Evolutionary conservation across 2,113 vertebrate species (phyloP).

Genomic region (Eclectus roratus): DNA sequence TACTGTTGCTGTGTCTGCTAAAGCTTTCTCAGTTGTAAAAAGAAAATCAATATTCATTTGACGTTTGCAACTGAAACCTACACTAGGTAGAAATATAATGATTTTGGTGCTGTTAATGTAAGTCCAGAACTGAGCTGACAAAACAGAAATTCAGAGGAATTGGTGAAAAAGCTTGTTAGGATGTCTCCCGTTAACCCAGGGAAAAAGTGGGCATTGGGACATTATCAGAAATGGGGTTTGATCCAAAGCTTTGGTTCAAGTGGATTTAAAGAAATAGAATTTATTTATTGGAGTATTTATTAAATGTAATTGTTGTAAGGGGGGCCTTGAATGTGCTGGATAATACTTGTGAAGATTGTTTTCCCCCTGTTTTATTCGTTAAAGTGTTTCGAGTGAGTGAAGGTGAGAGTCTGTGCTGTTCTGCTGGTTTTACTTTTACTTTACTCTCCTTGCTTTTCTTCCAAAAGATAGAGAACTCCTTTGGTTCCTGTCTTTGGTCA

Average conservation of each 20-base stretch:
- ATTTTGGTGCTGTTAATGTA: constrained; percentile 30
- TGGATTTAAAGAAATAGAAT: neutral
- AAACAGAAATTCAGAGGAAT: neutral
- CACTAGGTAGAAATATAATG: neutral
- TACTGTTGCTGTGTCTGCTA: neutral
- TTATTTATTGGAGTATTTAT: neutral
- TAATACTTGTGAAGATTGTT: neutral
- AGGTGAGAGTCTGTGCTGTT: neutral
- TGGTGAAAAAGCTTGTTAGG: neutral
- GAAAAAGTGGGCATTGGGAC: neutral
- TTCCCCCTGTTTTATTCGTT: neutral
- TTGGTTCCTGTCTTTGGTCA: neutral
- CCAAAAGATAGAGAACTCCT: neutral
- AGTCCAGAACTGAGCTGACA: neutral
- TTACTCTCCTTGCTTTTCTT: neutral
- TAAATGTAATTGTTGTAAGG: neutral
- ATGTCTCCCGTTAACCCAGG: neutral
- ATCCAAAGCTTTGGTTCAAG: neutral
- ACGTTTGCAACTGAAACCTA: neutral
- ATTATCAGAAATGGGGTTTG: neutral
- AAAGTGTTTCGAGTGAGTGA: neutral
- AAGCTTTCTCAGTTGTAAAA: constrained; percentile 28
- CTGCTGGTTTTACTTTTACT: neutral
- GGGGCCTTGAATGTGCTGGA: neutral
- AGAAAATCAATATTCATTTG: constrained; percentile 54